phyloP scores from a whole-genome alignment of 2,113 vertebrate genomes.

The Nicator chloris region DNA sequence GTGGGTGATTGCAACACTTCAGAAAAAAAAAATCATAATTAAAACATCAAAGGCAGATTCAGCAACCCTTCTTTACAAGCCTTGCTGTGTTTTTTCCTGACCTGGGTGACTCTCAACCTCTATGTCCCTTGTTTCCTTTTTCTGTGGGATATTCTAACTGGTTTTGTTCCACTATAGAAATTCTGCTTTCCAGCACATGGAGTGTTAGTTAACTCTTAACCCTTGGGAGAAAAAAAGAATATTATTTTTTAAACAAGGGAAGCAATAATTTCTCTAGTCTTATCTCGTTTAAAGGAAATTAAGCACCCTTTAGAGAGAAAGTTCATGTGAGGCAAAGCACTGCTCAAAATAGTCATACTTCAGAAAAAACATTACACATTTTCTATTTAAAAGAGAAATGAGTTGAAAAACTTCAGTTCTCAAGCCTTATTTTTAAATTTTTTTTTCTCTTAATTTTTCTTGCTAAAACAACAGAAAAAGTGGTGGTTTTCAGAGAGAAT shows the following conservation, averaged over 20 bases:
- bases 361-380: not conserved
- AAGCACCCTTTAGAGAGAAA: not conserved
- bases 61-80: not conserved
- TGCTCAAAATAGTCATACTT: not conserved
- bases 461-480: not conserved
- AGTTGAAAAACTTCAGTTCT: not conserved
- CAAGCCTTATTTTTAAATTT: not conserved
- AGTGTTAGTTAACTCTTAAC: slow-evolving; percentile 6
- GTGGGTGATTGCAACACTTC: not conserved
- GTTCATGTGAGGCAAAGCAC: not conserved
- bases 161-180: not conserved
- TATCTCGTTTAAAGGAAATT: not conserved
- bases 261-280: not conserved
- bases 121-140: slow-evolving; percentile 8
- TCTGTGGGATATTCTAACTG: not conserved
- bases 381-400: not conserved
- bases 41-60: slow-evolving; percentile 42
- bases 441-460: not conserved
- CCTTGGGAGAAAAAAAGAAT: not conserved
- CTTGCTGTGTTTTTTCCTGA: slow-evolving; percentile 37
- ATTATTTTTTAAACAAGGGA: not conserved
- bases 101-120: slow-evolving; percentile 12
- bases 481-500: not conserved
- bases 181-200: not conserved
- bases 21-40: not conserved